Percentiles rank a stretch among this genome's conserved stretches.
Evolutionary conservation across 2,113 vertebrate species (phyloP).

Genomic region (Phycodurus eques): DNA sequence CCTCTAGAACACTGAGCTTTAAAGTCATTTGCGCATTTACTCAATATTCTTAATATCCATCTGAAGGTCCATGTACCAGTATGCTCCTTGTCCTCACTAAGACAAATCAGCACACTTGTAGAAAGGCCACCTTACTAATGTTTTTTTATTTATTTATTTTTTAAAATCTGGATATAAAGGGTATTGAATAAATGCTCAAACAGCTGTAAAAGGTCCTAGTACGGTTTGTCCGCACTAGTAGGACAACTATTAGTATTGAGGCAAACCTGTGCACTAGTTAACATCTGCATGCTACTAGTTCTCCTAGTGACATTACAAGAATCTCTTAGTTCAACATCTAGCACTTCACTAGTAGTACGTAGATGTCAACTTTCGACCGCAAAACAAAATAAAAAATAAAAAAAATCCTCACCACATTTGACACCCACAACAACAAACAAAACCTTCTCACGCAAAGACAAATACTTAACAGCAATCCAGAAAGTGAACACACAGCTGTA

Average conservation of each 20-base stretch:
- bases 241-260: not conserved
- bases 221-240: not conserved
- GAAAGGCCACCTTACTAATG: not conserved
- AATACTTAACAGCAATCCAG: conserved; percentile 6
- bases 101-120: not conserved
- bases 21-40: too few species aligned
- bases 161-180: too few species aligned
- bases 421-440: not conserved
- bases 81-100: not conserved
- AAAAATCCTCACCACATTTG: not conserved
- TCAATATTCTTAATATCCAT: too few species aligned
- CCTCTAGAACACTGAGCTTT: too few species aligned
- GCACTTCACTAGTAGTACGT: not conserved
- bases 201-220: too few species aligned
- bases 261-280: not conserved
- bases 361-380: not conserved
- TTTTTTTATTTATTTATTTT: too few species aligned
- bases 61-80: not conserved
- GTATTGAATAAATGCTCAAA: too few species aligned
- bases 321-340: not conserved
- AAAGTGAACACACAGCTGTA: not conserved
- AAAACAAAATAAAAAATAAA: not conserved
- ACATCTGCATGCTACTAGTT: not conserved
- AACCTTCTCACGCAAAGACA: not conserved
- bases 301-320: not conserved